phyloP scores from a whole-genome alignment of 92 coral and sea anemone species.

The Actinostola sp. region DNA sequence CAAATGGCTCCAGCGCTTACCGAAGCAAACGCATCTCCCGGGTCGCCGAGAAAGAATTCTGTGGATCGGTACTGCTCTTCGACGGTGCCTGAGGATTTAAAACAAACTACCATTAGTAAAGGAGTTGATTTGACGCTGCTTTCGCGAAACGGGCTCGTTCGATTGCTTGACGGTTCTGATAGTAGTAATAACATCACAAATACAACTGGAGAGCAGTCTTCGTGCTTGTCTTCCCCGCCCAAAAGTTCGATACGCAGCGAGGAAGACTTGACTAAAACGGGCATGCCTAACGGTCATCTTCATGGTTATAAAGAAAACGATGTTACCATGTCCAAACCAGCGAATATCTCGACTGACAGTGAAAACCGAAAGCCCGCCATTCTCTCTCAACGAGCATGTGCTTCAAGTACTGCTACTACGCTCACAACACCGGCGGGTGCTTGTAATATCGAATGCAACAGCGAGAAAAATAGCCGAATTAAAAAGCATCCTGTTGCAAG shows the following conservation, averaged over 20 bases:
- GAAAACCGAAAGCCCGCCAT: constrained; percentile 77
- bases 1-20: constrained; percentile 99
- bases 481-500: constrained; percentile 87
- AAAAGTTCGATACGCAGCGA: constrained; percentile 81
- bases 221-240: constrained; percentile 72
- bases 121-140: constrained; percentile 89
- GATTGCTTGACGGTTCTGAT: constrained; percentile 93
- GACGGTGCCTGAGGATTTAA: constrained; percentile 84
- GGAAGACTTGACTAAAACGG: constrained; percentile 70
- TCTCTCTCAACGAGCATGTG: constrained; percentile 88
- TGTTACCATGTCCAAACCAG: constrained; percentile 54
- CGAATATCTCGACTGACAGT: constrained; percentile 32
- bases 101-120: constrained; percentile 70
- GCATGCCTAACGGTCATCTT: constrained; percentile 93
- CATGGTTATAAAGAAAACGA: constrained; percentile 63
- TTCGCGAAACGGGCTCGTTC: constrained; percentile 98
- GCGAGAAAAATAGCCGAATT: constrained; percentile 71
- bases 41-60: constrained; percentile 96
- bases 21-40: constrained; percentile 99
- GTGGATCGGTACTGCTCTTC: constrained; percentile 95
- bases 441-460: constrained; percentile 78
- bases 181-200: constrained; percentile 93
- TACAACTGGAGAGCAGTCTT: constrained; percentile 80
- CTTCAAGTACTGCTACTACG: constrained; percentile 78
- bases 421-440: constrained; percentile 92